Base-by-base conservation (phyloP, 2,797 vertebrate genomes). In the Prunella strophiata region DNA sequence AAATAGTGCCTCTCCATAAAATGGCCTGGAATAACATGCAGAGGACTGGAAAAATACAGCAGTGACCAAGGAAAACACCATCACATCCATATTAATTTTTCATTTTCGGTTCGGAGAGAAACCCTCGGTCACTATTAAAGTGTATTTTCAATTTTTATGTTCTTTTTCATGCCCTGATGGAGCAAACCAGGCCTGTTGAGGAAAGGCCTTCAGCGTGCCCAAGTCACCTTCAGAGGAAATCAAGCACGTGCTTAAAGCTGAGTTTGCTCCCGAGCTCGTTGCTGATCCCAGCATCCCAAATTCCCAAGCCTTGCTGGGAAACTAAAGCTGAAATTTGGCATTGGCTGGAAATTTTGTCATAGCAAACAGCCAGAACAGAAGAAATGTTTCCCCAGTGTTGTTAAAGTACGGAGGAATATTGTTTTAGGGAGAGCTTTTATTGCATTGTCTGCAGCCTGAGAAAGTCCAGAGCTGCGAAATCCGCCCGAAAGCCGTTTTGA, bases 391-490 rank as follows among this genome's bases (percentile, higher is more conserved):
- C 85, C 48, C 61, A 5, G 50, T 5, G 52, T 63, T 62, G 71
- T 94, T 93, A 70, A 94, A 95, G 73, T 14, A 25, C 4, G 59
- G 73, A 15, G 66, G 91, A 72, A 76, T 91, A 70, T 91, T 94
- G 90, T 80, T 94, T 88, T 76, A 66, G 42, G 36, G 55, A 20
- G 70, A 42, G 45, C 50, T 82, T 95, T 95, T 93, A 86, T 78
- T 54, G 88, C 83, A 55, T 94, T 95, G 94, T 94, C 88, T 91
- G 88, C 91, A 78, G 80, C 22, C 92, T 94, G 93, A 96, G 73
- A 84, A 94, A 94, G 5, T 68, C 89, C 96, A 93, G 94, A 93
- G 34, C 91, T 54, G 76, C 50, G 0, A 3, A 80, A 48, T 65
- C 47, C 3, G 26, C 17, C 62, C 29, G 2, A 10, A 9, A 91